These are phyloP conservation scores for Hippocampus comes DNA, from an alignment of 2,113 vertebrate species.

Conservation along the genomic window DNA sequence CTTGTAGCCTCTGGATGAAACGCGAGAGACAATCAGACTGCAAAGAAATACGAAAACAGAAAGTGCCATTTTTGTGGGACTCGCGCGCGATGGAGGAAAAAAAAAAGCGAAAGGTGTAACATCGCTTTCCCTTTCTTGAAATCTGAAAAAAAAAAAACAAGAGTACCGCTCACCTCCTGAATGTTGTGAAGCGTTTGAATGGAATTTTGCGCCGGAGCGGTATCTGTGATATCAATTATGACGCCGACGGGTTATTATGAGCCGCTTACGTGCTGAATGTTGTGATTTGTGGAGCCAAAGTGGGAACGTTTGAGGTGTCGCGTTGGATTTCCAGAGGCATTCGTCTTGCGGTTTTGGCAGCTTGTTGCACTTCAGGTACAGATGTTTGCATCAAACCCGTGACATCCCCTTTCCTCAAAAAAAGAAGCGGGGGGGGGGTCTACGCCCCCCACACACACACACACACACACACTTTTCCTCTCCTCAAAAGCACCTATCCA, in stretches of 20 bases:
- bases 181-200: background rate
- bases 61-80: background rate
- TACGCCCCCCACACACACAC: constrained; percentile 19
- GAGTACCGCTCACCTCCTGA: background rate
- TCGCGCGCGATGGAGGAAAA: background rate
- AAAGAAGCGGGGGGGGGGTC: background rate
- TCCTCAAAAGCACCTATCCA: constrained; percentile 57
- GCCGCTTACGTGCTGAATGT: constrained; percentile 77
- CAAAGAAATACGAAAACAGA: background rate
- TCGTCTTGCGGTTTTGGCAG: constrained; percentile 84
- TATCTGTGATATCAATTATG: constrained; percentile 22
- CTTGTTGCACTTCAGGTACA: constrained; percentile 76
- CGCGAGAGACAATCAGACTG: background rate
- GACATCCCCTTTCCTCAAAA: constrained; percentile 67
- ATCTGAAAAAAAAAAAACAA: too few species aligned
- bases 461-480: constrained; percentile 25
- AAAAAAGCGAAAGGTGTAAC: too few species aligned
- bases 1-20: constrained; percentile 25
- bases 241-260: constrained; percentile 64
- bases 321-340: constrained; percentile 84
- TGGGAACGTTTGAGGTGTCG: constrained; percentile 83
- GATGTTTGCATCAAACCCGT: constrained; percentile 76
- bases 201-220: background rate
- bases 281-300: constrained; percentile 85
- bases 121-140: too few species aligned